Conservation (phyloP, 2,888 invertebrate species). For the Caenorhabditis uteleia region DNA sequence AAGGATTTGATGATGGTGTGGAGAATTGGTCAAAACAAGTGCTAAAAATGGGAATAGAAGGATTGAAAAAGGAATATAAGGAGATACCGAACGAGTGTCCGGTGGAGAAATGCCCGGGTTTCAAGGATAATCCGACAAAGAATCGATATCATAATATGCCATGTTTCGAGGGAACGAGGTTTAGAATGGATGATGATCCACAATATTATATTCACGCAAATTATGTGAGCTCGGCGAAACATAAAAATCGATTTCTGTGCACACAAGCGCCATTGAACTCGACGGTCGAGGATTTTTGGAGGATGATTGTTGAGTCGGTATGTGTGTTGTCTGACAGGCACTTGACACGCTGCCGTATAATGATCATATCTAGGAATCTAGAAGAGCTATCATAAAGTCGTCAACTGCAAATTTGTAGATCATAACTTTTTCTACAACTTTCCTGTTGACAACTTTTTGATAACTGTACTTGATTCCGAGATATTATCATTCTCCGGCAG, state of each 20-base stretch:
- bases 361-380: no score
- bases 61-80: constrained; percentile 2
- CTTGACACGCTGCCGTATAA: no score
- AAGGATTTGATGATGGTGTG: no score
- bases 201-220: constrained; percentile 1
- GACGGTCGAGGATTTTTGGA: constrained; percentile 5
- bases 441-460: no score
- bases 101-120: neutral
- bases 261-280: constrained; percentile 1
- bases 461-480: no score
- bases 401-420: no score
- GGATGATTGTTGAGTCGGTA: constrained; percentile 1
- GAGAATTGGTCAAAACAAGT: neutral
- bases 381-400: no score
- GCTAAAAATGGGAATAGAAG: neutral
- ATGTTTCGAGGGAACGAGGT: neutral
- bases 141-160: constrained; percentile 3
- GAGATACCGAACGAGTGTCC: neutral
- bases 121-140: neutral
- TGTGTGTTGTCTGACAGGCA: no score
- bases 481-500: no score
- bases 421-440: no score
- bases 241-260: constrained; percentile 1
- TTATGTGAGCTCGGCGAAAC: neutral
- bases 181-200: neutral